Conservation (phyloP, 2,797 vertebrate genomes). For the Gallinago nigripennis region DNA sequence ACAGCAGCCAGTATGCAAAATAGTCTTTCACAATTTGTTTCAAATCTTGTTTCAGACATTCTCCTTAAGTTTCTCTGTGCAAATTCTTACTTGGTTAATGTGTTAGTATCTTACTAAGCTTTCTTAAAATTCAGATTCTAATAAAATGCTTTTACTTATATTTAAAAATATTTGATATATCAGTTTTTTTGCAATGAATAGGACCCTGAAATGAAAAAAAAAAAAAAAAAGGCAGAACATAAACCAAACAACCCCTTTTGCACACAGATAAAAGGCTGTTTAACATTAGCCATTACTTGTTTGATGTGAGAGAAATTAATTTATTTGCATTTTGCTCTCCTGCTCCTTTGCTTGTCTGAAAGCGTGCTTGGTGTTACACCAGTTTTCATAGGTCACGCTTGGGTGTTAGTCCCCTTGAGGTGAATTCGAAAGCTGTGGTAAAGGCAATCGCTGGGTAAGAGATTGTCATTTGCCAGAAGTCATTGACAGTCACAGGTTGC, state of each 20-base stretch:
- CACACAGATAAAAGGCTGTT: constrained; percentile 25
- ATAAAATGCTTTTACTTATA: neutral
- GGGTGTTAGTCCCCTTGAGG: neutral
- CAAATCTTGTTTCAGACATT: neutral
- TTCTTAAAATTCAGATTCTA: neutral
- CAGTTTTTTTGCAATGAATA: neutral
- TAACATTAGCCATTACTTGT: constrained; percentile 25
- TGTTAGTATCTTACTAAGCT: neutral
- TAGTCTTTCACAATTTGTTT: neutral
- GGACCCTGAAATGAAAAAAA: neutral
- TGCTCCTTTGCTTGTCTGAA: neutral
- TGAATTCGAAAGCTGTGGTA: constrained; percentile 4
- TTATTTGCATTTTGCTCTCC: constrained; percentile 45
- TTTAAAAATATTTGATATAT: neutral
- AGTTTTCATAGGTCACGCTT: neutral
- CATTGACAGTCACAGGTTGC: neutral
- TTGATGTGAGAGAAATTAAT: constrained; percentile 52
- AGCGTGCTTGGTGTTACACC: neutral
- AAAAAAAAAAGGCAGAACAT: neutral
- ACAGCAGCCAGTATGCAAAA: neutral
- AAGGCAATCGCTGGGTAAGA: neutral
- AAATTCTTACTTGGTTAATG: neutral
- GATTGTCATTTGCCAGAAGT: neutral
- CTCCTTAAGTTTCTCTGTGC: neutral
- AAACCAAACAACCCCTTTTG: constrained; percentile 7